These are phyloP conservation scores for Oceanodroma tethys DNA, from an alignment of 2,113 vertebrate species.

Conservation along the genomic window DNA sequence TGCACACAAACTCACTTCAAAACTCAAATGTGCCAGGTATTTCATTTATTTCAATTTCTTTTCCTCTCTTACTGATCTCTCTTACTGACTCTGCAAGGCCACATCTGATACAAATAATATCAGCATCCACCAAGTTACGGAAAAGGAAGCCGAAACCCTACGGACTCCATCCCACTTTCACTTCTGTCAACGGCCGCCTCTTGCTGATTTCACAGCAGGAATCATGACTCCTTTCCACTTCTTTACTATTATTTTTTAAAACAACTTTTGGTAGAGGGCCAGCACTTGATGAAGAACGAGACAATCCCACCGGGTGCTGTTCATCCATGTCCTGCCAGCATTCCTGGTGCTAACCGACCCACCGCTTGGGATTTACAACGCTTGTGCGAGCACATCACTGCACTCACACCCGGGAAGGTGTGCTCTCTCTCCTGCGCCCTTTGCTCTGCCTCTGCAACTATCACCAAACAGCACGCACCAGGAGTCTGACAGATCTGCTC, in stretches of 20 bases:
- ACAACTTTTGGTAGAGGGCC: background rate
- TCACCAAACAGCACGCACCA: fast-evolving
- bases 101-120: conserved; percentile 6
- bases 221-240: background rate
- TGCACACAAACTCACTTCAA: background rate
- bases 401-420: background rate
- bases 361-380: background rate
- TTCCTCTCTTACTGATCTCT: background rate
- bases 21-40: background rate
- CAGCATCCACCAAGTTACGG: background rate
- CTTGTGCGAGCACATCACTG: fast-evolving
- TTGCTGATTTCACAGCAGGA: background rate
- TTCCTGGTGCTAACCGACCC: background rate
- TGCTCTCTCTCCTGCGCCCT: background rate
- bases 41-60: background rate
- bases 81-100: background rate
- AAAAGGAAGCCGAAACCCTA: background rate
- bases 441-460: background rate
- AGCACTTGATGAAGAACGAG: background rate
- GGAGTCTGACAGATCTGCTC: background rate
- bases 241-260: background rate
- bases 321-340: background rate
- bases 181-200: background rate
- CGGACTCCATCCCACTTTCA: background rate
- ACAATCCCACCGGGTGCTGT: background rate